phyloP scores from a whole-genome alignment of 2,113 vertebrate species.

The Pteropus alecto region DNA sequence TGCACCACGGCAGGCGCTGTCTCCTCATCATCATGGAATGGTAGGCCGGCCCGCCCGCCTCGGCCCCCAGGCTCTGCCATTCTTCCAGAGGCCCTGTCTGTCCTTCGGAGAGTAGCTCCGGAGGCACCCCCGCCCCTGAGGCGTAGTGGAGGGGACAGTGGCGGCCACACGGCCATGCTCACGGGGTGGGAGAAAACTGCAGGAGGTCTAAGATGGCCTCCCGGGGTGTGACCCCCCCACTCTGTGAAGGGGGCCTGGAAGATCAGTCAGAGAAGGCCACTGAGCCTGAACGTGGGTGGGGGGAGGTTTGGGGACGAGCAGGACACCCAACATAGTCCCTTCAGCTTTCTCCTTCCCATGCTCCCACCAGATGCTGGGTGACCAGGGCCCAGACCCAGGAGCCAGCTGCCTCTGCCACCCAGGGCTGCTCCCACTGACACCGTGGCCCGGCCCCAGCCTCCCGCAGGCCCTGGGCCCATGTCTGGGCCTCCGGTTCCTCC shows the following conservation, averaged over 20 bases:
- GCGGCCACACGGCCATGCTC: too few relatives aligned
- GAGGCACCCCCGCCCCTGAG: background rate
- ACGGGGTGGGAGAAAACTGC: background rate
- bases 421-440: background rate
- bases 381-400: background rate
- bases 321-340: background rate
- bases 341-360: background rate
- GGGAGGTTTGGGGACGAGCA: background rate
- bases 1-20: conserved; percentile 95
- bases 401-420: background rate
- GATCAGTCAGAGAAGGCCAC: background rate
- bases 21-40: conserved; percentile 99
- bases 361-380: background rate
- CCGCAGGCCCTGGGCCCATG: background rate
- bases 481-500: background rate
- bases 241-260: background rate
- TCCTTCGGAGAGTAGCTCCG: background rate
- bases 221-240: background rate
- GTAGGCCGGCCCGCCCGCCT: conserved; percentile 77
- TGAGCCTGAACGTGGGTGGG: background rate
- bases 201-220: background rate
- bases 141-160: background rate
- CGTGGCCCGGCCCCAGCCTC: background rate
- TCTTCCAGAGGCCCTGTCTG: background rate
- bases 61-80: background rate